Base-by-base conservation (phyloP, 1,140 invertebrate species). In the Cherax destructor region DNA sequence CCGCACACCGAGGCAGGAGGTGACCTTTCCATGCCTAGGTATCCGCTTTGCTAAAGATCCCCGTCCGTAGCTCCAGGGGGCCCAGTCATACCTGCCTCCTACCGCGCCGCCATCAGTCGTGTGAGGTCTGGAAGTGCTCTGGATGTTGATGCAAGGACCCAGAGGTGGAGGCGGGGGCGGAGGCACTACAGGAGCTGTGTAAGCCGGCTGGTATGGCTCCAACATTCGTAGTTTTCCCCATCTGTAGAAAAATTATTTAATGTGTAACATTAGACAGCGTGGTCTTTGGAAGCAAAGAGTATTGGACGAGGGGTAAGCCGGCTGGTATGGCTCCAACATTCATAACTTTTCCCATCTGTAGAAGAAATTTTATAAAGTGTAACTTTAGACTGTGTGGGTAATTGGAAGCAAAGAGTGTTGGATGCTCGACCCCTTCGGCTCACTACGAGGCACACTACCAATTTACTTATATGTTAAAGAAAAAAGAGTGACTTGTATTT, bases 191-290 rank as follows among this genome's bases (percentile, higher is more conserved):
- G 92, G 92, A 30, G 92, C 92, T n/a, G 92, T 98, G 94, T 97
- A 98, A 93, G 98, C 97, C 10, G 97, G 97, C 93, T 97, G 97
- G 94, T 97, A 97, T 6, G 97, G 97, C 94, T 97, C 97, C 94
- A 97, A 94, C 97, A 98, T 98, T 61, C 98, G 96, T 78, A 98
- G 98, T 95, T 98, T 98, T 87, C 97, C 97, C 97, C 97, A 98
- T 83, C 97, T 93, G 92, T 18, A 18, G 18, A 5, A 65, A 7
- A 18, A 18, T 41, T 41, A 41, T 41, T 41, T 1, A 41, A 41
- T 41, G 30, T 41, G 30, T 41, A 41, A 41, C 30, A 41, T 41
- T 41, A 41, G 30, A 41, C 30, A 1, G 30, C 2, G 30, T 41
- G 30, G 30, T 41, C 30, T n/a, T n/a, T n/a, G n/a, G n/a, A n/a